Evolutionary conservation across 1,140 invertebrate genomes (phyloP), one percentile per base, ranked within the genome.

Genomic region (Trialeurodes vaporariorum): DNA sequence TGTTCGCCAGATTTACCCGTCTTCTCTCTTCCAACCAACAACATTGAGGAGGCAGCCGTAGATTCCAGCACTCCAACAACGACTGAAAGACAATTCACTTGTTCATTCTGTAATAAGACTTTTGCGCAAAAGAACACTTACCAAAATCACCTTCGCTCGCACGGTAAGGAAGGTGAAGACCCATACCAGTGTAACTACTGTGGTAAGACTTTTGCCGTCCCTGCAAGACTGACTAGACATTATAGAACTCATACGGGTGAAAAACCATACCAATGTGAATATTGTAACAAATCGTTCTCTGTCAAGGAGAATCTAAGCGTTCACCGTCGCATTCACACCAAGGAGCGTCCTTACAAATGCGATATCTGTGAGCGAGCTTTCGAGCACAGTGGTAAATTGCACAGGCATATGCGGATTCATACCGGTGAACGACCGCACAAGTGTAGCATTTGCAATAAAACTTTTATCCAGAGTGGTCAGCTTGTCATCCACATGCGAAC

Each of bases 241-340:
- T 94, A 94, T 77, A 84, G 92, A 40, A 93, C 91, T 0, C 92
- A 94, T 75, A 94, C 92, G 0, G 92, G 94, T 1, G 89, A 90
- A 75, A 86, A 87, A 65, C 89, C 89, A 0, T 93, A 90, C 73
- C 85, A 92, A 73, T 96, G 94, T 77, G 93, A 96, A 74, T 94
- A 91, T 76, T 96, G 94, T 79, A 88, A 87, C 75, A 94, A 94
- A 76, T 88, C 89, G 70, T 94, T 94, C 75, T 93, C 91, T 70
- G 92, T 94, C 1, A 95, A 94, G 76, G 92, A 94, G 76, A 94
- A 94, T 77, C 81, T 94, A 60, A 92, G 91, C 77, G 92, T 94
- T 0, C 93, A 95, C 76, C 83, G 91, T n/a, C 83, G 92, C 58
- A 94, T 94, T 65, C 93, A 95, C 76, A 94, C 92, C 27, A 94